A percentile compares a stretch with the other conserved stretches of the same genome.
Evolutionary conservation across 2,797 vertebrate species (phyloP).

Genomic region (Fratercula arctica): DNA sequence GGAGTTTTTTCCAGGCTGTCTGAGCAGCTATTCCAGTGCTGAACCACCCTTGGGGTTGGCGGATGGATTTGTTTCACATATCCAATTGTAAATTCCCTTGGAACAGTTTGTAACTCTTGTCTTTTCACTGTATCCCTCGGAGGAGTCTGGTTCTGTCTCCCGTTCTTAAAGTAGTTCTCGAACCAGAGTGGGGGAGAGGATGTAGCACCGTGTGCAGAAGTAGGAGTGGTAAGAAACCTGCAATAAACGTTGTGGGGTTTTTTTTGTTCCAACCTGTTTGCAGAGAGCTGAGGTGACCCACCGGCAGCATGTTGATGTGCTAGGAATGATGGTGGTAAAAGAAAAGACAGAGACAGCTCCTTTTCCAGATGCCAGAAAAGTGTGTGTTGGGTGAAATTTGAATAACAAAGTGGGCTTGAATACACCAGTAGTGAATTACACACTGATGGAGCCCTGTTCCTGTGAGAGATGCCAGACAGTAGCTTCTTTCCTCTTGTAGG

Average conservation of each 20-base stretch:
- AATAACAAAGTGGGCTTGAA: background rate
- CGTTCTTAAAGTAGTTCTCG: background rate
- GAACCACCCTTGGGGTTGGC: fast-evolving
- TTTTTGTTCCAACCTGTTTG: background rate
- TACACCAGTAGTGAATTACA: background rate
- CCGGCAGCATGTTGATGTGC: background rate
- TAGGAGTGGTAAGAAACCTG: background rate
- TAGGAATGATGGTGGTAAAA: background rate
- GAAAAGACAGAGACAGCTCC: background rate
- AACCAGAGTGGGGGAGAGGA: fast-evolving
- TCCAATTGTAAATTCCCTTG: background rate
- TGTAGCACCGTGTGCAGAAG: background rate
- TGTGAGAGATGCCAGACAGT: background rate
- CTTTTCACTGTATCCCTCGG: background rate
- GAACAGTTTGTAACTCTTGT: background rate
- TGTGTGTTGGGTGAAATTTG: background rate
- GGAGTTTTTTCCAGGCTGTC: background rate
- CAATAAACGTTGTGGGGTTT: background rate
- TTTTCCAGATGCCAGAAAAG: background rate
- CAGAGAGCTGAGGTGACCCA: background rate
- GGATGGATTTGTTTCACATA: fast-evolving
- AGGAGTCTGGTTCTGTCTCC: background rate
- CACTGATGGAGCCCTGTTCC: fast-evolving
- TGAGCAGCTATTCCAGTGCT: background rate
- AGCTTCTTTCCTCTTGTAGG: background rate